Percentiles rank a stretch among this genome's conserved stretches.
These are phyloP conservation scores for Penaeus chinensis DNA, from an alignment of 1,140 invertebrate genomes.

Conservation along the genomic window DNA sequence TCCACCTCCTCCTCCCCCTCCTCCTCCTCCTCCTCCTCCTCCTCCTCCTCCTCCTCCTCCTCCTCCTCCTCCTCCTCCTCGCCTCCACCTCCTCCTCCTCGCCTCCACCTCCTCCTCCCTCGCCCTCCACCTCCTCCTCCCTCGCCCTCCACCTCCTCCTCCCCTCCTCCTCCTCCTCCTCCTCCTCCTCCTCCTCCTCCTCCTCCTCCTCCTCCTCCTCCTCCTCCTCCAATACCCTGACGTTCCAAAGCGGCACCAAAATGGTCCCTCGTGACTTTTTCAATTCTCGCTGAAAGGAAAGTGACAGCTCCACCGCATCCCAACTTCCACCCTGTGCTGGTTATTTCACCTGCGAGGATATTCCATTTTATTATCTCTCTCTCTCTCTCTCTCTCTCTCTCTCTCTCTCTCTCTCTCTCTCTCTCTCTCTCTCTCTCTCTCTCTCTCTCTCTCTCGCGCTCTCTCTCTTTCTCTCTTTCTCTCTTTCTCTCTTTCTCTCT, in stretches of 20 bases:
- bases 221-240: not conserved
- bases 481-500: not conserved
- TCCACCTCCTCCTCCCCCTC: not conserved
- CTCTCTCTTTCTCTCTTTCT: not conserved
- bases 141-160: not conserved
- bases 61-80: too few relatives aligned
- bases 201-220: not conserved
- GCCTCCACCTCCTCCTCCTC: too few relatives aligned
- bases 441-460: slow-evolving; percentile 13
- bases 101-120: too few relatives aligned
- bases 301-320: slow-evolving; percentile 17
- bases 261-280: slow-evolving; percentile 27
- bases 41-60: not conserved
- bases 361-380: not conserved
- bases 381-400: slow-evolving; percentile 23
- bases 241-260: not conserved
- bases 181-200: slow-evolving; percentile 1
- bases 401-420: slow-evolving; percentile 17
- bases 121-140: not conserved
- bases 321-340: not conserved
- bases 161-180: not conserved
- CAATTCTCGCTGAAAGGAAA: slow-evolving; percentile 29
- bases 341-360: not conserved
- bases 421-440: slow-evolving; percentile 13
- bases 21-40: not conserved